phyloP scores from a whole-genome alignment of 2,888 invertebrate genomes.

The Aporophyla lueneburgensis region DNA sequence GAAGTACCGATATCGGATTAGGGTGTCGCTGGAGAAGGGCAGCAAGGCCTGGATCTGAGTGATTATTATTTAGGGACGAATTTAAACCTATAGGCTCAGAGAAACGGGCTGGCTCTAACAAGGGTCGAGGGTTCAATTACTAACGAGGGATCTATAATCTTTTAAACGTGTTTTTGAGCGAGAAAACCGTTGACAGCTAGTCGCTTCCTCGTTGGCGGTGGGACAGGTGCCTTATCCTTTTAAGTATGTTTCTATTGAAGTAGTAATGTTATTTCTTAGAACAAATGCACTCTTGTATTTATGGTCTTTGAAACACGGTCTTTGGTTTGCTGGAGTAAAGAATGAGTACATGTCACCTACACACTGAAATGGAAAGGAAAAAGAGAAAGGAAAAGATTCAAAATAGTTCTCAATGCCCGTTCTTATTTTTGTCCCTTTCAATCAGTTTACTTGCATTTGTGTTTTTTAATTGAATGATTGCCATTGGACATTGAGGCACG shows the following conservation, averaged over 20 bases:
- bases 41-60: too few relatives aligned
- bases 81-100: too few relatives aligned
- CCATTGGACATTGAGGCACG: background rate
- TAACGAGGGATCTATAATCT: background rate
- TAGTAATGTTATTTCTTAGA: constrained; percentile 16
- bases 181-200: background rate
- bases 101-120: too few relatives aligned
- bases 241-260: constrained; percentile 6
- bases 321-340: constrained; percentile 4
- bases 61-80: too few relatives aligned
- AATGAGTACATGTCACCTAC: background rate
- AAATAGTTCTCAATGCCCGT: background rate
- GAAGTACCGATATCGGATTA: too few relatives aligned
- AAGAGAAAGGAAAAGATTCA: background rate
- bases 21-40: too few relatives aligned
- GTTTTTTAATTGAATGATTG: background rate
- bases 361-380: background rate
- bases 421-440: background rate
- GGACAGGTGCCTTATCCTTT: background rate
- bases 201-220: background rate
- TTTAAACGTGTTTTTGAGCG: background rate
- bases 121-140: background rate
- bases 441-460: background rate
- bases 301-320: constrained; percentile 4
- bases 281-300: constrained; percentile 11